Percentiles rank a stretch among this genome's conserved stretches.
Conservation (phyloP, 2,888 invertebrate genomes). For the Cybosia mesomella region DNA sequence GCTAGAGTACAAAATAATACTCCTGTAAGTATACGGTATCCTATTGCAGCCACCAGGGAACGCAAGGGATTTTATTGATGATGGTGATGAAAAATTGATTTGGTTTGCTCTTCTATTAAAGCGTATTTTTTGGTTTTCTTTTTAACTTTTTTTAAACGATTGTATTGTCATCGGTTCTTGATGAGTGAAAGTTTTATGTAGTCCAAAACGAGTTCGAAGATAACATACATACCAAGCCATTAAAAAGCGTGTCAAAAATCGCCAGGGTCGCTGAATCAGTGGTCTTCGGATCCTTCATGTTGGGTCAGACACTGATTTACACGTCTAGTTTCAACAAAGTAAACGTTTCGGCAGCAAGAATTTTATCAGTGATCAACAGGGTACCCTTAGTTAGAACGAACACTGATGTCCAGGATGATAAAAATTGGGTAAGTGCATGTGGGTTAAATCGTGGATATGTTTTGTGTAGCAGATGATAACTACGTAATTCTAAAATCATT, state of each 20-base stretch:
- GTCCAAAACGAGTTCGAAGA: no score
- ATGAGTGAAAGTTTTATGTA: no score
- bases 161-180: background rate
- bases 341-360: conserved; percentile 76
- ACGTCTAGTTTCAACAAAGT: conserved; percentile 91
- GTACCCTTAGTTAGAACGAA: conserved; percentile 68
- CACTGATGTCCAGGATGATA: conserved; percentile 62
- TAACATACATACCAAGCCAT: no score
- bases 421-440: conserved; percentile 67
- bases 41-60: background rate
- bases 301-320: conserved; percentile 91
- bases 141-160: no score
- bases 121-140: background rate
- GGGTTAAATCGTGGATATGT: background rate
- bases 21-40: conserved; percentile 84
- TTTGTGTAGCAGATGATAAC: no score
- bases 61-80: background rate
- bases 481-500: background rate
- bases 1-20: conserved; percentile 88
- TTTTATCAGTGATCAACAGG: conserved; percentile 67
- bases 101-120: background rate
- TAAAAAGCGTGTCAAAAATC: conserved; percentile 5
- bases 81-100: no score
- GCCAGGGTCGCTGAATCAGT: conserved; percentile 90
- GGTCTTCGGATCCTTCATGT: conserved; percentile 92